phyloP scores from a whole-genome alignment of 1,140 invertebrate genomes.

The Drosophila mayri region DNA sequence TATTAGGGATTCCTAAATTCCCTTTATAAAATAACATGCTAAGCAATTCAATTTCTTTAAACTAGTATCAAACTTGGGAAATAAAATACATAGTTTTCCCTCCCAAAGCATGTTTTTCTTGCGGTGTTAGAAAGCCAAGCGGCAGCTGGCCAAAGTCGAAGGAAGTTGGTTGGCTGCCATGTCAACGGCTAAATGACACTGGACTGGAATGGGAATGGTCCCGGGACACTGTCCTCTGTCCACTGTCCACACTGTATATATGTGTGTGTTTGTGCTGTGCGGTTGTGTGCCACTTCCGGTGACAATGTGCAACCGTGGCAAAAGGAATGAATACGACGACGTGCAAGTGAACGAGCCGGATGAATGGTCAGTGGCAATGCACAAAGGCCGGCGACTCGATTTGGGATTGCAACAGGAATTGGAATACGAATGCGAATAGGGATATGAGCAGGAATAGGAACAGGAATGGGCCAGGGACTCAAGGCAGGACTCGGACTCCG shows the following conservation, averaged over 20 bases:
- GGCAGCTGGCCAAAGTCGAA: constrained; percentile 61
- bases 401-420: constrained; percentile 52
- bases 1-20: background rate
- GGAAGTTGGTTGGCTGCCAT: constrained; percentile 64
- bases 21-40: background rate
- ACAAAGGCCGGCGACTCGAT: constrained; percentile 65
- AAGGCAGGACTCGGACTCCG: constrained; percentile 1
- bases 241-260: constrained; percentile 3
- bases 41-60: background rate
- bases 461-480: constrained; percentile 26
- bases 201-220: constrained; percentile 29
- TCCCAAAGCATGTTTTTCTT: background rate
- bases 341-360: constrained; percentile 67
- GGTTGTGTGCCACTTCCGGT: constrained; percentile 74
- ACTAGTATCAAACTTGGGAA: background rate
- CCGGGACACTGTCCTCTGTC: constrained; percentile 18
- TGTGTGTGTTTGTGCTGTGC: constrained; percentile 28
- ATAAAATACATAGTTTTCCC: background rate
- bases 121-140: constrained; percentile 15
- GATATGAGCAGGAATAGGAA: constrained; percentile 16
- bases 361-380: constrained; percentile 65
- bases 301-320: constrained; percentile 73
- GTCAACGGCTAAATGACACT: constrained; percentile 69
- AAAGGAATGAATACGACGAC: constrained; percentile 64
- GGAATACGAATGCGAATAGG: constrained; percentile 26